Evolutionary conservation across 2,888 invertebrate species (phyloP), one percentile per base, ranked within the genome.

Genomic region (Meiosimyza decipiens): DNA sequence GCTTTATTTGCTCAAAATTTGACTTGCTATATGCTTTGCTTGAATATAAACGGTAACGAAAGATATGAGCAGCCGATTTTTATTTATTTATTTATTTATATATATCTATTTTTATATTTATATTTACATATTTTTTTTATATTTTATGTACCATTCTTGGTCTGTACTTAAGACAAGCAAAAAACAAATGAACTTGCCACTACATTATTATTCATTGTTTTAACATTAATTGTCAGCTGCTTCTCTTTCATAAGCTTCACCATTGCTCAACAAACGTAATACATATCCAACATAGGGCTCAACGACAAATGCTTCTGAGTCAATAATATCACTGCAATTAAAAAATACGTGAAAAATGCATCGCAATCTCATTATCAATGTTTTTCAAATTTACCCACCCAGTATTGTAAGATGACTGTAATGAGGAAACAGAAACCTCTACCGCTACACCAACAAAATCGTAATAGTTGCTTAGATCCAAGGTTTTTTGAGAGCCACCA

Each of bases 401-500:
- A 55, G 77, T 76, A 9, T 55, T 49, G 7, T 79, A 66, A 15
- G 74, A 71, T 0, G 81, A 80, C 67, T 81, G 79, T 7, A 79
- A 12, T 3, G 82, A 82, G 9, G 79, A 77, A 22, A 78, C 76
- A 3, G 78, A 71, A n/a, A 82, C 77, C 66, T 80, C 79, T 6
- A 77, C 66, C 2, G 74, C 71, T 3, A 57, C 66, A 3, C 72
- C 73, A n/a, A 74, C 60, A n/a, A 72, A 66, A 16, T 73, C 6
- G 57, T 78, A 79, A 16, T 64, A 71, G 6, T 77, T 16, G 3
- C 52, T 85, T 1, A 91, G 83, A 72, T 89, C 86, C 5, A 88
- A 84, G 5, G 65, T 72, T 74, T 88, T 87, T 6, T 87, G 83
- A 50, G 82, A 78, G 12, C 81, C 80, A 0, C 86, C 89, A 33